These are phyloP conservation scores for Hydrozoanthus tunicans DNA, from an alignment of 64 coral and sea anemone species.

Conservation along the genomic window DNA sequence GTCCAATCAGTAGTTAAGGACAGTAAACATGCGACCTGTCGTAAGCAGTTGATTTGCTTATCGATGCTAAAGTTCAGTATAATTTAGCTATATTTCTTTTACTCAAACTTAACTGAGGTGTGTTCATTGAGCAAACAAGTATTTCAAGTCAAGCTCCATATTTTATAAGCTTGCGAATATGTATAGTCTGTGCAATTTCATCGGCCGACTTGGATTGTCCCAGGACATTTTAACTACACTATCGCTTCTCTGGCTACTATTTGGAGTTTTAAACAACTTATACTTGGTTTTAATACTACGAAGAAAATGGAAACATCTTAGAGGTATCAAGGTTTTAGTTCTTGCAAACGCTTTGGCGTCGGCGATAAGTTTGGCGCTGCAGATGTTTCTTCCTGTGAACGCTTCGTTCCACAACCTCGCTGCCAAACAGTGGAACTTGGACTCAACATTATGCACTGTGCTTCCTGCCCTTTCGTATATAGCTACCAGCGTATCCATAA, in stretches of 20 bases:
- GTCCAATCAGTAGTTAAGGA: conserved; percentile 7
- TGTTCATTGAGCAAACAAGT: neutral
- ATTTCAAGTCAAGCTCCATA: neutral
- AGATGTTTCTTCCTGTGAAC: conserved; percentile 35
- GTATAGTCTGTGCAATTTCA: conserved; percentile 19
- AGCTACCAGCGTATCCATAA: conserved; percentile 6
- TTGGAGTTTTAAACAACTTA: conserved; percentile 27
- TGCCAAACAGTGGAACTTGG: conserved; percentile 30
- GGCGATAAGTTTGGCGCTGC: conserved; percentile 2
- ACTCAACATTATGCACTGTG: neutral
- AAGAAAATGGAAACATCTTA: conserved; percentile 36
- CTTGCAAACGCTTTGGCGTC: conserved; percentile 14
- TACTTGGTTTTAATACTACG: conserved; percentile 11
- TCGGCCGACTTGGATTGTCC: conserved; percentile 7
- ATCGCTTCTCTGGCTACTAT: conserved; percentile 19
- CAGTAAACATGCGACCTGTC: conserved; percentile 9
- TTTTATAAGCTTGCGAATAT: neutral
- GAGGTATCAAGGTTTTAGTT: conserved; percentile 38
- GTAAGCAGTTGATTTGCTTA: neutral
- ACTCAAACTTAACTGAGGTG: neutral
- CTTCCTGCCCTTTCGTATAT: conserved; percentile 30
- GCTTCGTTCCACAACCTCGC: neutral
- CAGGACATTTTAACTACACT: neutral
- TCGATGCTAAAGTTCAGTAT: neutral
- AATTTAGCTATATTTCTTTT: neutral